Conservation (phyloP, 1,140 invertebrate genomes). For the Protaetia brevitarsis region DNA sequence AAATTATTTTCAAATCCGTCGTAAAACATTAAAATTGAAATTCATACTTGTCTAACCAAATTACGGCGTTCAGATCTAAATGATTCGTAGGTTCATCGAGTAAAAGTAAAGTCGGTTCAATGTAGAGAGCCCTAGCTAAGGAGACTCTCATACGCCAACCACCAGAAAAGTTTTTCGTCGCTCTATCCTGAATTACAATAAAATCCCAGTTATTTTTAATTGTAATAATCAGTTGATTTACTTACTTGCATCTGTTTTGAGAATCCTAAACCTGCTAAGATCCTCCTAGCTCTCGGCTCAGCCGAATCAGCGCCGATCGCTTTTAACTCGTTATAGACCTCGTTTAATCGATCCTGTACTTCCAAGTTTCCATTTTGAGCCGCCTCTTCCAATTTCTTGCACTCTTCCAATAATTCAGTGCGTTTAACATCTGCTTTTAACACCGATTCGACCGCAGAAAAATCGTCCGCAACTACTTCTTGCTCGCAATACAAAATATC, state of each 20-base stretch:
- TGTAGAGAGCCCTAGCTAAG: slow-evolving; percentile 80
- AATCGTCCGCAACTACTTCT: slow-evolving; percentile 93
- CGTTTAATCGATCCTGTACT: slow-evolving; percentile 77
- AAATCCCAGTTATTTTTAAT: background rate
- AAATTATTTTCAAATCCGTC: slow-evolving; percentile 2
- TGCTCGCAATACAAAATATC: slow-evolving; percentile 99
- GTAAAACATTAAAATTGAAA: slow-evolving; percentile 10
- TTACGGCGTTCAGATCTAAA: slow-evolving; percentile 95
- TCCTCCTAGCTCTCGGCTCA: slow-evolving; percentile 89
- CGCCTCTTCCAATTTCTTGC: slow-evolving; percentile 79
- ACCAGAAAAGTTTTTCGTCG: slow-evolving; percentile 95
- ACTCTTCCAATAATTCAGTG: slow-evolving; percentile 76
- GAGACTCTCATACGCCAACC: slow-evolving; percentile 99
- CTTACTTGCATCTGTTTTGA: slow-evolving; percentile 82
- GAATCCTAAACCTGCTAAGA: slow-evolving; percentile 96
- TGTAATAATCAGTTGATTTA: background rate
- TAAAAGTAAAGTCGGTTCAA: slow-evolving; percentile 92
- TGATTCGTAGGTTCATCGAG: slow-evolving; percentile 97
- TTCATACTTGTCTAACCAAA: slow-evolving; percentile 96
- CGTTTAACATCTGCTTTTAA: slow-evolving; percentile 90
- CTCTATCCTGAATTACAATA: slow-evolving; percentile 56
- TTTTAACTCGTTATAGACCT: slow-evolving; percentile 93
- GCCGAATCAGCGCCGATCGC: slow-evolving; percentile 96
- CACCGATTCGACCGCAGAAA: slow-evolving; percentile 88
- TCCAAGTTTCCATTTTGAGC: slow-evolving; percentile 65